Base-by-base conservation (phyloP, 2,797 vertebrate species). In the Alosa sapidissima region DNA sequence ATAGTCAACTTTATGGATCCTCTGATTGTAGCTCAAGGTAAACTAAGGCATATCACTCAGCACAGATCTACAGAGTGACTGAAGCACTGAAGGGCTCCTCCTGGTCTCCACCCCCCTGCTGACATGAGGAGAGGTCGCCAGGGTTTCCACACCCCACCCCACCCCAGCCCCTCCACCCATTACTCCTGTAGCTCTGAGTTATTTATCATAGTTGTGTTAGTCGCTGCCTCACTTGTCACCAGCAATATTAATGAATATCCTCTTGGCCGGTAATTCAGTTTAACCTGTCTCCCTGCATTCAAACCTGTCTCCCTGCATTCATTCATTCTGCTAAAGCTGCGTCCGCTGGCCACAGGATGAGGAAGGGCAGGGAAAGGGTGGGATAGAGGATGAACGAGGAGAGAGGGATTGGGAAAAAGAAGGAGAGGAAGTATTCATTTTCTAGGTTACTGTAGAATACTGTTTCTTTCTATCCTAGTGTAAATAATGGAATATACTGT, bases 171-270 rank as follows among this genome's bases (percentile, higher is more conserved):
- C 45, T 49, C 28, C 33, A 41, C 68, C 68, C 33, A 41, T 75
- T 75, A 41, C 68, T 75, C 81, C 28, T 2, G 51, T 81, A 58
- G 41, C 83, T 65, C 11, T 16, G 51, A 84, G 85, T 88, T 88
- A 90, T 90, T 88, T 89, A 87, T 90, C 89, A 89, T 88, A 83
- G 87, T 89, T 90, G 84, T 89, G 85, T 81, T 82, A 87, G 88
- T 88, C 83, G 84, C 81, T 86, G 84, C 83, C 87, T 88, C 83
- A 85, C 68, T 84, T 87, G 85, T 87, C 87, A 87, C 62, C 19
- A 62, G 58, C 81, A 81, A 86, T 87, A 85, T 89, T 89, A 90
- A 89, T 89, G 85, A 89, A 87, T 88, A 84, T 89, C 87, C 85
- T 83, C 85, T 86, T 81, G 75, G 85, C 86, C 81, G 55, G 88